Base-by-base conservation (phyloP, 2,113 vertebrate species). In the Speoplatyrhinus poulsoni region DNA sequence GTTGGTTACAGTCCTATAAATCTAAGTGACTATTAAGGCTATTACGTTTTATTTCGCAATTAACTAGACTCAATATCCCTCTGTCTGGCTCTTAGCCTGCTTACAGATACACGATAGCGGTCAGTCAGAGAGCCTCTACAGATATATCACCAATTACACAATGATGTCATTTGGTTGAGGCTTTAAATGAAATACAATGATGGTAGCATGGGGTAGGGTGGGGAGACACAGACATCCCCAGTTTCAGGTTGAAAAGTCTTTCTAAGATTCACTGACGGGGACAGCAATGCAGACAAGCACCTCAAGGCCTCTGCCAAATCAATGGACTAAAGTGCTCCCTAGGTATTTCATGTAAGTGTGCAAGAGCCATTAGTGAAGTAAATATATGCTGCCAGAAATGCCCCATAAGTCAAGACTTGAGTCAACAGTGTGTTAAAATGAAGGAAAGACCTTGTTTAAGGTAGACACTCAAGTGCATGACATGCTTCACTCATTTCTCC, bases 311-410 rank as follows among this genome's bases (percentile, higher is more conserved):
- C 26, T 66, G 81, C 77, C 82, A 83, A 69, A 79, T 80, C 61
- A 76, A 77, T 26, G 65, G 67, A 60, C 69, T 77, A 75, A 83
- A 83, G 77, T 55, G 61, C 82, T 75, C 75, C 77, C 82, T 74
- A 76, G 61, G 65, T 74, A 57, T 76, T 73, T 81, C 63, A 46
- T 65, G 57, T 82, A 68, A 75, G 58, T 76, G 76, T 56, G 53
- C 48, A 46, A 9, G 17, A 12, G 65, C 69, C 75, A 87, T 86
- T 73, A 86, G 80, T 61, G 60, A 82, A 86, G 80, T 79, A 75
- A 82, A 62, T 16, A 72, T 8, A 69, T 15, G 69, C 46, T 70
- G 83, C 82, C 87, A 85, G 70, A 77, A 49, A 5, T 0, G 0
- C 64, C 67, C 56, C 36, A 76, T 80, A 70, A 80, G 48, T 73